Percentiles rank a stretch among this genome's conserved stretches.
Conservation (phyloP, 2,797 vertebrate genomes). For the Parotocinclus haroldoi region DNA sequence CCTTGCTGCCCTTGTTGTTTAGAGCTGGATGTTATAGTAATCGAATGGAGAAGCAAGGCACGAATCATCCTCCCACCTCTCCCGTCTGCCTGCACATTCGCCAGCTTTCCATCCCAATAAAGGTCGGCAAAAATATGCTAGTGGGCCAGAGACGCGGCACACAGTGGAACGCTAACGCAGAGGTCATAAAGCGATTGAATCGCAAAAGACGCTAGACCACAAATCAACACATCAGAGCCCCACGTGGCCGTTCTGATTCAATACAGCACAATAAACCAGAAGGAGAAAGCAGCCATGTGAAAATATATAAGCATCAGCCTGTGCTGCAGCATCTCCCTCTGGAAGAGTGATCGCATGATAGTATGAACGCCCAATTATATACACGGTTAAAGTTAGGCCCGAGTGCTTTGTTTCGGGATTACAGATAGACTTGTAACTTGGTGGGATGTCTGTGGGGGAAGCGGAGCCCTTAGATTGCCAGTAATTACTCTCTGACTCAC, state of each 20-base stretch:
- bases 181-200: slow-evolving; percentile 14
- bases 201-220: slow-evolving; percentile 3
- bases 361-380: not conserved
- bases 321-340: not conserved
- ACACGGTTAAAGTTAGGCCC: slow-evolving; percentile 5
- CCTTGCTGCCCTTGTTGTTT: slow-evolving; percentile 35
- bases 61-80: slow-evolving; percentile 16
- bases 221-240: slow-evolving; percentile 4
- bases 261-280: slow-evolving; percentile 3
- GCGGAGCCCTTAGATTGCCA: slow-evolving; percentile 29
- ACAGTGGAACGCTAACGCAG: slow-evolving; percentile 1
- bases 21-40: slow-evolving; percentile 10
- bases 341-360: not conserved
- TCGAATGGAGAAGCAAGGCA: slow-evolving; percentile 25
- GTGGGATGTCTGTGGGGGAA: slow-evolving; percentile 24
- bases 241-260: not conserved
- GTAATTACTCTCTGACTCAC: slow-evolving; percentile 44
- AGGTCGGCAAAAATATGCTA: not conserved
- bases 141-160: not conserved
- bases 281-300: not conserved
- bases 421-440: slow-evolving; percentile 6
- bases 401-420: slow-evolving; percentile 13
- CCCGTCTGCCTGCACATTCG: slow-evolving; percentile 5
- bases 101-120: not conserved
- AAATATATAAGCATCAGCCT: not conserved